phyloP scores from a whole-genome alignment of 30 jellyfish, hydroid and myxozoan genomes.

The Aurelia coerulea region DNA sequence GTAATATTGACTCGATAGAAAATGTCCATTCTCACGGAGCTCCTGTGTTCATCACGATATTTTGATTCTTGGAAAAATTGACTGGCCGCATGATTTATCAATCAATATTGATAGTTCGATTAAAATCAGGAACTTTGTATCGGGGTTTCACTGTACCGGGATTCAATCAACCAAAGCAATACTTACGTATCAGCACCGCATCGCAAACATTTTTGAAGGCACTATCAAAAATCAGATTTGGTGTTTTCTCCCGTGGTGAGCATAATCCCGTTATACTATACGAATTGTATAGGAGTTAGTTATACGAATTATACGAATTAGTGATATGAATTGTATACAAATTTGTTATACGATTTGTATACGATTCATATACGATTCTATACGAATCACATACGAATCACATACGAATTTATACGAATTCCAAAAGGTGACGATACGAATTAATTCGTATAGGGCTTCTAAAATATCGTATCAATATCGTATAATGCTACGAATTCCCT shows the following conservation, averaged over 20 bases:
- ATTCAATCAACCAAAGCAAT: conserved; percentile 1
- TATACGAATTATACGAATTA: background rate
- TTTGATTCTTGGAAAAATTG: no score
- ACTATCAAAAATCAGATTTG: conserved; percentile 1
- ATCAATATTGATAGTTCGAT: background rate
- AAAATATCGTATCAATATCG: no score
- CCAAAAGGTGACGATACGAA: no score
- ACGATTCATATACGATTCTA: background rate
- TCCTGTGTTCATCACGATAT: no score
- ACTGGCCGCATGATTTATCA: no score
- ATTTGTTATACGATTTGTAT: background rate
- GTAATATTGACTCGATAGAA: no score
- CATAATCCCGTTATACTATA: conserved; percentile 9
- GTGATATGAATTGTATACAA: background rate
- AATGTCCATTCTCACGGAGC: no score
- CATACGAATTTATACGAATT: no score
- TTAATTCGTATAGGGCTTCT: no score
- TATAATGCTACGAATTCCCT: no score
- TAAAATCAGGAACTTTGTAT: conserved; percentile 8
- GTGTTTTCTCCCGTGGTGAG: conserved; percentile 8
- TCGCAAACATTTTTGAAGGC: background rate
- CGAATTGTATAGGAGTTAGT: background rate
- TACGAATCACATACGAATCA: no score
- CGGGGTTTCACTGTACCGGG: conserved; percentile 12
- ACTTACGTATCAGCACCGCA: conserved; percentile 13